Evolutionary conservation across 2,888 invertebrate genomes (phyloP), one percentile per base, ranked within the genome.

Genomic region (Chydorus sphaericus): DNA sequence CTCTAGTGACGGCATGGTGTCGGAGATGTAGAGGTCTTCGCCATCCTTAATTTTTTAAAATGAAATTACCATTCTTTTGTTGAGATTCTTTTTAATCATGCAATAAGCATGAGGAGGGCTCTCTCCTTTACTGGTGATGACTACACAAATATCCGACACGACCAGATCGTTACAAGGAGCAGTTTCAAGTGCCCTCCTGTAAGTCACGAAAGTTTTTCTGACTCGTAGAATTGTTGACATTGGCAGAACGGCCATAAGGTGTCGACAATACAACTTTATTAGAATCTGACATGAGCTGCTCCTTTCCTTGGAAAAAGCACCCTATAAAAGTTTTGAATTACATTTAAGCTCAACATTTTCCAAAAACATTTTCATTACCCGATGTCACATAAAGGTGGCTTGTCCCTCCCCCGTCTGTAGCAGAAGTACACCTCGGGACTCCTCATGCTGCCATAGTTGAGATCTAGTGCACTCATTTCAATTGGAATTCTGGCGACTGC

Each of bases 271-370:
- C 84, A 67, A 88, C 85, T 72, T 93, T 88, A n/a, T n/a, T n/a
- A 20, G 96, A 92, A 71, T 97, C 97, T 1, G 85, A 77, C 87
- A 96, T 90, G 55, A 97, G 81, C 51, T 87, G 79, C 69, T 96
- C 96, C 65, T 90, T 90, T 11, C 94, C 94, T 64, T 98, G 96
- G 71, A 93, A 97, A n/a, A n/a, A n/a, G n/a, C n/a, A n/a, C n/a
- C n/a, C n/a, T n/a, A n/a, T n/a, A n/a, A 53, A 59, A 66, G 58
- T 38, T 31, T 18, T 36, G 55, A 48, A 30, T 8, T 28, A 30
- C 14, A 11, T 4, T 48, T n/a, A 51, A 29, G 8, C n/a, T 29
- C 11, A 28, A 29, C n/a, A n/a, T n/a, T n/a, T n/a, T n/a, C 31
- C 29, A 54, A 49, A n/a, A 33, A 50, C 16, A 18, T 23, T 5